A percentile compares a stretch with the other conserved stretches of the same genome.
Evolutionary conservation across 1,140 invertebrate genomes (phyloP).

Genomic region (Holotrichia oblita): DNA sequence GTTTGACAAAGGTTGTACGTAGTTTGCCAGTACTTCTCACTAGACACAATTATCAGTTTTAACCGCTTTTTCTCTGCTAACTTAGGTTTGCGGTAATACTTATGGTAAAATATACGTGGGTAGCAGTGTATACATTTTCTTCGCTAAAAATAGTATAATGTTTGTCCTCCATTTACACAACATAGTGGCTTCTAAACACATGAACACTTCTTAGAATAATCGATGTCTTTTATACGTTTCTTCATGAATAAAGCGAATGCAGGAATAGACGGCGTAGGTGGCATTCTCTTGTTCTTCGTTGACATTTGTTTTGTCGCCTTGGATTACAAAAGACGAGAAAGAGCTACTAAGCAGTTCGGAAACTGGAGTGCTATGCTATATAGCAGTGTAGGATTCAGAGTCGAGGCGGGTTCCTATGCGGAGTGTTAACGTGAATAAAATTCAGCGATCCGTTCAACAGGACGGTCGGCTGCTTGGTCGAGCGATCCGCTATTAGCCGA

Average conservation of each 20-base stretch:
- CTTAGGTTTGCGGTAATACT: too few species aligned
- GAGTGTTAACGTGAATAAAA: background rate
- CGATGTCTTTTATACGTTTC: background rate
- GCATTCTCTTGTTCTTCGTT: conserved; percentile 2
- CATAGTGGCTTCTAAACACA: too few species aligned
- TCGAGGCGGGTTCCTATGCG: background rate
- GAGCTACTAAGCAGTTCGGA: conserved; percentile 9
- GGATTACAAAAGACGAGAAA: background rate
- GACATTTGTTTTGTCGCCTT: conserved; percentile 14
- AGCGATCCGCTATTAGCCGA: background rate
- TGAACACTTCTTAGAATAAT: background rate
- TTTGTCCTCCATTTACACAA: too few species aligned
- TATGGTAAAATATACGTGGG: too few species aligned
- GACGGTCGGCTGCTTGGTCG: background rate
- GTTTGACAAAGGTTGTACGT: too few species aligned
- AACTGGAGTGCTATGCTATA: background rate
- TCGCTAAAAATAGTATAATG: too few species aligned
- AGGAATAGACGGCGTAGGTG: conserved; percentile 8
- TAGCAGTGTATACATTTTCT: too few species aligned
- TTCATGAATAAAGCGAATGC: background rate
- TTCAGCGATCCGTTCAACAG: background rate
- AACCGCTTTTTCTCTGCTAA: too few species aligned
- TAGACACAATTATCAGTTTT: too few species aligned
- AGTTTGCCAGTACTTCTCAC: too few species aligned
- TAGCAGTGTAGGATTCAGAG: background rate